Base-by-base conservation (phyloP, 2,113 vertebrate genomes). In the Paedocypris sp. region DNA sequence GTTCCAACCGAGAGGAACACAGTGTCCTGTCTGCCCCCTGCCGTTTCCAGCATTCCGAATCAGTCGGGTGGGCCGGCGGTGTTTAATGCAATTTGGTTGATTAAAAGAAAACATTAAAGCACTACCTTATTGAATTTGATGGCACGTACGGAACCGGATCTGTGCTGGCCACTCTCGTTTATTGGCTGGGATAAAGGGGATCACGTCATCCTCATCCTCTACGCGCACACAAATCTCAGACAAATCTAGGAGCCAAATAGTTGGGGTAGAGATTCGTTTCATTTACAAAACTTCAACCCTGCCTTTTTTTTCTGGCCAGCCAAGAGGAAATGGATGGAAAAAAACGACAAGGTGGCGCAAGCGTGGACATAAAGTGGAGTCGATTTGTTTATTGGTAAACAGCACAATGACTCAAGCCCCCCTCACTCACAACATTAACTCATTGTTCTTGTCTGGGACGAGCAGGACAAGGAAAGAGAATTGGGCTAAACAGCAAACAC, bases 21-120 rank as follows among this genome's bases (percentile, higher is more conserved):
- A 46, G 29, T 16, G 48, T 60, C 69, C 57, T 69, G 45, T 54
- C 36, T 63, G 54, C 45, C 22, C 32, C 47, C 29, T 54, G 16
- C 16, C n/a, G 23, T 5, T 32, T 31, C 49, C 36, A 5, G 22
- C 33, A 45, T 25, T 48, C 11, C 35, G n/a, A n/a, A n/a, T 48
- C 53, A 20, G 28, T 7, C 13, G 36, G 33, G 13, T 49, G 22
- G 6, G 26, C 16, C 38, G 13, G 52, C 3, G 70, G 72, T 79
- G 77, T 76, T 78, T 86, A 87, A 87, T 86, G 84, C 81, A 86
- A 87, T 87, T 86, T 87, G 80, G 82, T 86, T 86, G 84, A 86
- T 87, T 86, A 87, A 87, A 87, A 83, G 83, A 84, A 86, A 86
- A 87, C 86, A 86, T 86, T 87, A 85, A 84, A 84, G 83, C 80